Evolutionary conservation across 2,113 vertebrate genomes (phyloP).

Genomic region (Neotoma lepida): DNA sequence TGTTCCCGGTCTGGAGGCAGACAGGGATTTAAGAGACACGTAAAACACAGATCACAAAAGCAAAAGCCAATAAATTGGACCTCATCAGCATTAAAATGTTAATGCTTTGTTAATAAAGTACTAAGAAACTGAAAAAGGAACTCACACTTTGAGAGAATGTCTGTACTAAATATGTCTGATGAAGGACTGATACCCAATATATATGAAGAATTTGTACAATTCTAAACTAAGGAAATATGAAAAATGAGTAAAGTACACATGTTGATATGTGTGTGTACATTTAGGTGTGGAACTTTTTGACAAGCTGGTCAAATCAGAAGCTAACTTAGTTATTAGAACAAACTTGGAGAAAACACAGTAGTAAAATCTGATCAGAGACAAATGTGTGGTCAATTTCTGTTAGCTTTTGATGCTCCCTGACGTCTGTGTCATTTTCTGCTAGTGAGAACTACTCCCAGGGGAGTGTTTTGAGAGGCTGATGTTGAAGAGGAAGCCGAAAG

Average conservation of each 20-base stretch:
- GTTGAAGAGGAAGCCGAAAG: neutral
- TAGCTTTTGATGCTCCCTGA: constrained; percentile 65
- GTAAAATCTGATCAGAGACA: constrained; percentile 76
- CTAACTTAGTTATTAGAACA: constrained; percentile 71
- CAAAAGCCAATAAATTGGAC: neutral
- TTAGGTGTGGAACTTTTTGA: constrained; percentile 66
- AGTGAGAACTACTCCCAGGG: constrained; percentile 52
- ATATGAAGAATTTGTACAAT: neutral
- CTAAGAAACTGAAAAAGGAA: neutral
- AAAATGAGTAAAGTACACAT: neutral
- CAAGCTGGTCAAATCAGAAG: constrained; percentile 75
- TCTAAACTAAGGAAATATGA: neutral
- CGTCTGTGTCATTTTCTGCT: constrained; percentile 42
- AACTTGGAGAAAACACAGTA: constrained; percentile 64
- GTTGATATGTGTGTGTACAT: neutral
- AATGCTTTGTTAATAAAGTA: neutral
- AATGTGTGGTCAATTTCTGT: constrained; percentile 67
- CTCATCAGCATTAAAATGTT: neutral
- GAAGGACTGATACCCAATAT: neutral
- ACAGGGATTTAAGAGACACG: neutral
- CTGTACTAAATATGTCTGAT: neutral
- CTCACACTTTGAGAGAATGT: neutral
- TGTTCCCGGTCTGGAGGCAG: neutral
- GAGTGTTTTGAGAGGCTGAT: neutral
- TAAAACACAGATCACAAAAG: neutral